Evolutionary conservation across 2,797 vertebrate genomes (phyloP).

Genomic region (Typhlichthys subterraneus): DNA sequence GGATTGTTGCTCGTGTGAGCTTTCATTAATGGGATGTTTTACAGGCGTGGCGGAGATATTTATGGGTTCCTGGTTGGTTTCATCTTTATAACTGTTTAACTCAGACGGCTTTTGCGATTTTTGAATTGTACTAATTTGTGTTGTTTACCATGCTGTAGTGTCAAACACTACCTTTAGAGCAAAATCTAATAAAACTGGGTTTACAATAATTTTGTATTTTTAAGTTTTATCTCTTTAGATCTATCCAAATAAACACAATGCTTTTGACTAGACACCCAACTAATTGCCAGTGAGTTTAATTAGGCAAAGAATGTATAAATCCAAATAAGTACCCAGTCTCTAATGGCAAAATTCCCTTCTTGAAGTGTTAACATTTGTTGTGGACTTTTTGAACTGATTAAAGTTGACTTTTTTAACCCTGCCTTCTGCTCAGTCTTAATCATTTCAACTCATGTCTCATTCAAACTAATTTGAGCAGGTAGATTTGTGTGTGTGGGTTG

Average conservation of each 20-base stretch:
- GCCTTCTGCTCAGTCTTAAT: constrained; percentile 48
- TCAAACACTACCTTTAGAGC: constrained; percentile 95
- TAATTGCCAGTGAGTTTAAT: constrained; percentile 70
- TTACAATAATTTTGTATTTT: constrained; percentile 92
- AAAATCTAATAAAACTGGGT: constrained; percentile 85
- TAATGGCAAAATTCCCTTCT: constrained; percentile 71
- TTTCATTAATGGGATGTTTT: constrained; percentile 95
- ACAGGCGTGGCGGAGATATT: constrained; percentile 96
- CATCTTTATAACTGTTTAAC: constrained; percentile 96
- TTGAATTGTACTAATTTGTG: constrained; percentile 96
- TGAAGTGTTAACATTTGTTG: constrained; percentile 81
- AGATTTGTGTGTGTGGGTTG: no score
- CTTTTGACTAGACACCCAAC: constrained; percentile 64
- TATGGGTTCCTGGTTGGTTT: constrained; percentile 96
- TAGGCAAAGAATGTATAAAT: constrained; percentile 79
- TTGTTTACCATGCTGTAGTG: constrained; percentile 98
- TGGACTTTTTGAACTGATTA: constrained; percentile 86
- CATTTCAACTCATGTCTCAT: constrained; percentile 14
- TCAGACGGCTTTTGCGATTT: constrained; percentile 92
- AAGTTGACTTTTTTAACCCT: constrained; percentile 83
- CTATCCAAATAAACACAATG: constrained; percentile 70
- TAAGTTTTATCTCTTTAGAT: constrained; percentile 60
- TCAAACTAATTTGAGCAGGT: neutral
- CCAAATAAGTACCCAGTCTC: constrained; percentile 68
- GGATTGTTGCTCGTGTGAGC: constrained; percentile 99